Percentiles rank a stretch among this genome's conserved stretches.
Conservation (phyloP, 1,140 invertebrate species). For the Micrasema longulum region DNA sequence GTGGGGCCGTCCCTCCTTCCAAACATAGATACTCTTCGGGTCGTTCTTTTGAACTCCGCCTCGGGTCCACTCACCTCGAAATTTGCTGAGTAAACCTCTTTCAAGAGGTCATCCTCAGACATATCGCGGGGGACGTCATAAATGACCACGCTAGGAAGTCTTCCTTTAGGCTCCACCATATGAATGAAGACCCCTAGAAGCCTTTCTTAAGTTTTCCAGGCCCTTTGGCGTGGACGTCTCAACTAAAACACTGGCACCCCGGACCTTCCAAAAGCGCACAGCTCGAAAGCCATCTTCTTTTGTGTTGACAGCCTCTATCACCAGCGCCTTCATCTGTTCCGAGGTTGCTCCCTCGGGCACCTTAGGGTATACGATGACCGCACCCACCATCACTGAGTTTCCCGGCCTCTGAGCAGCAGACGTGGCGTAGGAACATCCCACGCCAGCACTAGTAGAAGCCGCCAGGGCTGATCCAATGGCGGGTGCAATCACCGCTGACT, state of each 20-base stretch:
- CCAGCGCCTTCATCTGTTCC: neutral
- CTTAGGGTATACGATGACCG: neutral
- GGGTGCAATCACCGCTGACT: too few species aligned
- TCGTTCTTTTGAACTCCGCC: neutral
- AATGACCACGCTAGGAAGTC: neutral
- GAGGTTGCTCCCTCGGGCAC: neutral
- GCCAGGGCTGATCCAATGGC: too few species aligned
- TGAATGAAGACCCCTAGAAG: neutral
- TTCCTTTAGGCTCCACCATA: neutral
- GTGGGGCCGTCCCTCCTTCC: neutral
- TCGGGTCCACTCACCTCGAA: neutral
- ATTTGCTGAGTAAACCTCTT: neutral
- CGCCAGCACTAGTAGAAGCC: neutral
- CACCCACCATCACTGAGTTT: neutral
- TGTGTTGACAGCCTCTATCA: neutral
- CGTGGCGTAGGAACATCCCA: neutral
- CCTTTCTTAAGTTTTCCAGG: neutral
- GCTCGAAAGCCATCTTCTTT: neutral
- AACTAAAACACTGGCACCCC: neutral
- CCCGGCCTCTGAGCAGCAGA: neutral
- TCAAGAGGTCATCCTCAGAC: neutral
- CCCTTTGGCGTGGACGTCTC: neutral
- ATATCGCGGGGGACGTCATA: neutral
- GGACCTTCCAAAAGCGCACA: neutral
- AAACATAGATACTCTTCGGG: neutral